Percentiles rank a stretch among this genome's conserved stretches.
phyloP scores from a whole-genome alignment of 1,140 invertebrate genomes.

The Globodera rostochiensis region DNA sequence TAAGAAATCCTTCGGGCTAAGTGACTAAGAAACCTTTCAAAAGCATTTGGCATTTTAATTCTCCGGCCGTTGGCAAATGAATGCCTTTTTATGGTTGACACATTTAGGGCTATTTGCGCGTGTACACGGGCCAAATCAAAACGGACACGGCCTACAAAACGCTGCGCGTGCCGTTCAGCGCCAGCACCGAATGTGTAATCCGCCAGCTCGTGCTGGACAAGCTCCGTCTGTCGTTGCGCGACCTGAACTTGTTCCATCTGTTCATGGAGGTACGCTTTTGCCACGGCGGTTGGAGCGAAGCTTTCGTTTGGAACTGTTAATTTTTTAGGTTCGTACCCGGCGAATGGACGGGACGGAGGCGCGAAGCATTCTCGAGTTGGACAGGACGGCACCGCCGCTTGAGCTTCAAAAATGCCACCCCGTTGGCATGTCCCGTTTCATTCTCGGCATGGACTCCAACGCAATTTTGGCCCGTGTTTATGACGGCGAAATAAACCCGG shows the following conservation, averaged over 20 bases:
- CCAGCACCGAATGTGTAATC: slow-evolving; percentile 30
- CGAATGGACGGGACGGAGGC: slow-evolving; percentile 38
- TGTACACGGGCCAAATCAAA: slow-evolving; percentile 51
- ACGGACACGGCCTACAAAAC: slow-evolving; percentile 57
- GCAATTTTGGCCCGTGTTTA: slow-evolving; percentile 44
- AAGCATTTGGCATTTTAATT: not conserved
- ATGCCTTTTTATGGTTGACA: too few species aligned
- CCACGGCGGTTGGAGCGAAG: not conserved
- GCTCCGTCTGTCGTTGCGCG: slow-evolving; percentile 44
- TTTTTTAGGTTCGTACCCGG: slow-evolving; percentile 34
- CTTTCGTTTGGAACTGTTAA: not conserved
- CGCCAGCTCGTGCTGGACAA: slow-evolving; percentile 43
- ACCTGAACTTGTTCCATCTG: slow-evolving; percentile 50
- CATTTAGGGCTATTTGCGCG: slow-evolving; percentile 46
- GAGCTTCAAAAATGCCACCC: slow-evolving; percentile 55
- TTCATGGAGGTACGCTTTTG: slow-evolving; percentile 47
- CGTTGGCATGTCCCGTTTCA: slow-evolving; percentile 43
- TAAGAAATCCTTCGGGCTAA: not conserved
- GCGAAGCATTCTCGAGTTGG: slow-evolving; percentile 48
- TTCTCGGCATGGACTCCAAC: slow-evolving; percentile 49
- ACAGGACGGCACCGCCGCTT: slow-evolving; percentile 41
- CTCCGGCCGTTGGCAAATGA: not conserved
- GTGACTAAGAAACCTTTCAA: not conserved
- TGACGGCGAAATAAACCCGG: slow-evolving; percentile 45
- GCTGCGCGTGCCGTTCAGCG: slow-evolving; percentile 34